Evolutionary conservation across 2,888 invertebrate genomes (phyloP).

Genomic region (Dryadula phaetusa): DNA sequence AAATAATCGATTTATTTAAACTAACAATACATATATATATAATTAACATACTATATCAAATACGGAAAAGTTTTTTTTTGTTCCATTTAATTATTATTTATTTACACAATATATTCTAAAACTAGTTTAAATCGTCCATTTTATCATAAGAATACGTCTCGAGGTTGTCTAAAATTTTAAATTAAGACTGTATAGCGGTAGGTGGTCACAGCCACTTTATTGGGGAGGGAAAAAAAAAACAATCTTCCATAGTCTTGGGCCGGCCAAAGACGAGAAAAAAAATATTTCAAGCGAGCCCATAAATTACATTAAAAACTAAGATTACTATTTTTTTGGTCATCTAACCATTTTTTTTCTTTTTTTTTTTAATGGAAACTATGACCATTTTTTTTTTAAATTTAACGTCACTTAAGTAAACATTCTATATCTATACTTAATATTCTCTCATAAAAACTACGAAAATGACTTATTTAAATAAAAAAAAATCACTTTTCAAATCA

Average conservation of each 20-base stretch:
- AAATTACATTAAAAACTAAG: slow-evolving; percentile 22
- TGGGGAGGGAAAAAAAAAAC: slow-evolving; percentile 32
- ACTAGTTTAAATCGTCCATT: slow-evolving; percentile 41
- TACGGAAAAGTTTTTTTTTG: slow-evolving; percentile 30
- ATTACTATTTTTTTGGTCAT: slow-evolving; percentile 33
- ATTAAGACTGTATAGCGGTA: slow-evolving; percentile 40
- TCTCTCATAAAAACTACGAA: slow-evolving; percentile 7
- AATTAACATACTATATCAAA: slow-evolving; percentile 3
- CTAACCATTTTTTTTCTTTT: slow-evolving; percentile 17
- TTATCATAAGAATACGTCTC: slow-evolving; percentile 47
- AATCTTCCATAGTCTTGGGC: slow-evolving; percentile 32
- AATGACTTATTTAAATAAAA: slow-evolving; percentile 1
- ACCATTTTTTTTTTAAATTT: slow-evolving; percentile 25
- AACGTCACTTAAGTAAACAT: slow-evolving; percentile 18
- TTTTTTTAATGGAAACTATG: slow-evolving; percentile 17
- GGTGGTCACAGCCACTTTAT: slow-evolving; percentile 40
- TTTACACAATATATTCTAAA: slow-evolving; percentile 12
- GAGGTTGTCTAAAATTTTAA: slow-evolving; percentile 16
- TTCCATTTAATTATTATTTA: slow-evolving; percentile 19
- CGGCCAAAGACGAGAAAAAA: slow-evolving; percentile 37
- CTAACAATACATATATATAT: slow-evolving; percentile 11
- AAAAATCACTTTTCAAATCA: slow-evolving; percentile 1
- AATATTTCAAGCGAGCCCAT: slow-evolving; percentile 35
- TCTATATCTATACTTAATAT: slow-evolving; percentile 16
- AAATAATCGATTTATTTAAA: slow-evolving; percentile 1